Percentiles rank a stretch among this genome's conserved stretches.
These are phyloP conservation scores for Congeria kusceri DNA, from an alignment of 2,888 invertebrate species.

Conservation along the genomic window DNA sequence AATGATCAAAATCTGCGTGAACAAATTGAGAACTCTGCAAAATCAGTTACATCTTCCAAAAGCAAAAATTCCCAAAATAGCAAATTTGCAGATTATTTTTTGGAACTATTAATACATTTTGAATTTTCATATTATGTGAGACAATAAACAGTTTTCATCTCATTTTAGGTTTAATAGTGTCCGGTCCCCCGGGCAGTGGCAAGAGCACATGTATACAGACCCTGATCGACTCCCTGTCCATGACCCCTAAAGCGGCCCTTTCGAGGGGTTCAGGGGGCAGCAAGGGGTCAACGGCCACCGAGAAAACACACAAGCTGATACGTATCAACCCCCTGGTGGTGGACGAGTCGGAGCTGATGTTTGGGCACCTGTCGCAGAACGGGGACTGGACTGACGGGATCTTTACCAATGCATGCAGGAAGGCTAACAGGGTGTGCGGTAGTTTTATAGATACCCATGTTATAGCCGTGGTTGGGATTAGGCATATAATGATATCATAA, in stretches of 20 bases:
- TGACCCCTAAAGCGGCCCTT: constrained; percentile 70
- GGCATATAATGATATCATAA: too few species aligned
- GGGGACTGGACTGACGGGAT: constrained; percentile 85
- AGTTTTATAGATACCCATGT: too few species aligned
- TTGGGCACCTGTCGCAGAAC: constrained; percentile 82
- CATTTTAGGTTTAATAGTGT: constrained; percentile 82
- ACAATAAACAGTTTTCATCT: too few species aligned
- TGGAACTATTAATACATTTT: too few species aligned
- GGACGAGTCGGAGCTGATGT: constrained; percentile 83
- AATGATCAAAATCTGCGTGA: too few species aligned
- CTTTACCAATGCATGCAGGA: constrained; percentile 84
- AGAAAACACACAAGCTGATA: constrained; percentile 83
- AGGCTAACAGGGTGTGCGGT: constrained; percentile 83
- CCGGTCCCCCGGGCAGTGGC: constrained; percentile 84
- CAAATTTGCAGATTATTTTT: too few species aligned
- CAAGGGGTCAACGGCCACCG: constrained; percentile 67
- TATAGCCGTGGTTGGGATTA: too few species aligned
- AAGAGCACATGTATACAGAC: constrained; percentile 84
- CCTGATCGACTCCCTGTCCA: constrained; percentile 82
- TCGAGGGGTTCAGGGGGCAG: constrained; percentile 76
- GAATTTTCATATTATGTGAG: too few species aligned
- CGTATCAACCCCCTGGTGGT: constrained; percentile 84
- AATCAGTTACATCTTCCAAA: too few species aligned
- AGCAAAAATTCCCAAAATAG: too few species aligned
- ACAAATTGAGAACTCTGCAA: too few species aligned